Conservation (phyloP, 37 sponge, comb jelly and placozoan species). For the Dysidea cf. avara region DNA sequence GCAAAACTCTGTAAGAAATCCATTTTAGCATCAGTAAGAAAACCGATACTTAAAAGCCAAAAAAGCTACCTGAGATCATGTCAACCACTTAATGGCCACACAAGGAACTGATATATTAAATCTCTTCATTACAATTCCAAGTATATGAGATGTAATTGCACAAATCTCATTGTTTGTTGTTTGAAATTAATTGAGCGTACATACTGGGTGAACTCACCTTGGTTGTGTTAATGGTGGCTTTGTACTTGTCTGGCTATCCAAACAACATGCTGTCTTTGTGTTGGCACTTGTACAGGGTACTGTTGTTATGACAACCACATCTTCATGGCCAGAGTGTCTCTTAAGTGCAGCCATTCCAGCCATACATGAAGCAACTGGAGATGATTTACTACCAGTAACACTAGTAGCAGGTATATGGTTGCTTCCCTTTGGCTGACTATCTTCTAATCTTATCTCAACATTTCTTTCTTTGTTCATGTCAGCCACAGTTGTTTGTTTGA, state of each 20-base stretch:
- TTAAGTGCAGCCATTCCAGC: constrained; percentile 34
- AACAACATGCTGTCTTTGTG: neutral
- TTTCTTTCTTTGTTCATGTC: neutral
- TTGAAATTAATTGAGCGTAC: too few relatives aligned
- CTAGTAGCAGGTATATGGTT: neutral
- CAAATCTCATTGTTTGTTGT: too few relatives aligned
- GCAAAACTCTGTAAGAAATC: too few relatives aligned
- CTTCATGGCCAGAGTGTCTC: constrained; percentile 3
- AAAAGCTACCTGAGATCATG: too few relatives aligned
- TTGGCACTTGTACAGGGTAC: neutral
- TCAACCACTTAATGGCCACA: too few relatives aligned
- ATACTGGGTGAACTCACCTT: too few relatives aligned
- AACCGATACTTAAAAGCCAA: too few relatives aligned
- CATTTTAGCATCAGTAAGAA: too few relatives aligned
- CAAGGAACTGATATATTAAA: too few relatives aligned
- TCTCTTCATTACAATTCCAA: too few relatives aligned
- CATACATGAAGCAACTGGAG: constrained; percentile 17
- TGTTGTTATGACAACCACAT: neutral
- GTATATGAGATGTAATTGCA: too few relatives aligned
- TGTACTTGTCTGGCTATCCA: neutral
- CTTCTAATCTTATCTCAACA: neutral
- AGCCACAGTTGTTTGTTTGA: neutral
- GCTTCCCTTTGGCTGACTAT: neutral
- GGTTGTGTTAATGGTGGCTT: neutral
- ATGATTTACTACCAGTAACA: neutral